phyloP scores from a whole-genome alignment of 2,888 invertebrate species.

The Hydropsyche betteni region DNA sequence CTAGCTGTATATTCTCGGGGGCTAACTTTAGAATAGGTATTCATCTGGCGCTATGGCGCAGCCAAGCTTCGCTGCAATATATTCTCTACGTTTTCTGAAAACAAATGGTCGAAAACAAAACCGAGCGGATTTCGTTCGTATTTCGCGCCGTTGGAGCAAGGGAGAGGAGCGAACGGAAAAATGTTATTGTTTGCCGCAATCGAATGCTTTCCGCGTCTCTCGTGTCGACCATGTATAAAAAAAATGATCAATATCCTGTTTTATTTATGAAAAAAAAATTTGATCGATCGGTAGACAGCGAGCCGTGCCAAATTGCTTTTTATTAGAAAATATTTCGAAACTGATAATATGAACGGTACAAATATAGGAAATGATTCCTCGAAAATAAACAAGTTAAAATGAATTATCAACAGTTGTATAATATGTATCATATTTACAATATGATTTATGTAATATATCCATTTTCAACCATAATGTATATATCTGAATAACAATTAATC shows the following conservation, averaged over 20 bases:
- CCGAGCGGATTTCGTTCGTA: slow-evolving; percentile 41
- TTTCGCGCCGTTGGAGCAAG: slow-evolving; percentile 22
- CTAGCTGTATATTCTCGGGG: slow-evolving; percentile 28
- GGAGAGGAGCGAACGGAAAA: neutral
- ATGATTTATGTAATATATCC: neutral
- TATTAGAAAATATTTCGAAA: no score
- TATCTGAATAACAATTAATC: no score
- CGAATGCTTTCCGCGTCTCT: slow-evolving; percentile 15
- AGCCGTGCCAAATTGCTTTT: no score
- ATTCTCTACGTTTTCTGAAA: slow-evolving; percentile 49
- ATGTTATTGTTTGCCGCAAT: slow-evolving; percentile 31
- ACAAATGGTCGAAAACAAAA: slow-evolving; percentile 49
- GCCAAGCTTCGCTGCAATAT: slow-evolving; percentile 44
- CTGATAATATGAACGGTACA: no score
- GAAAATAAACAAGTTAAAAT: neutral
- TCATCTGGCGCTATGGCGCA: slow-evolving; percentile 39
- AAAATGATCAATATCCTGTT: neutral
- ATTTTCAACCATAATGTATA: neutral
- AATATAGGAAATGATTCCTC: no score
- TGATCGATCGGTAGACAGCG: no score
- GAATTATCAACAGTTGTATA: neutral
- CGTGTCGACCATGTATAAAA: slow-evolving; percentile 9
- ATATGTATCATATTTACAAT: neutral
- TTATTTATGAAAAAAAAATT: no score
- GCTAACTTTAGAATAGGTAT: slow-evolving; percentile 44